phyloP scores from a whole-genome alignment of 2,888 invertebrate genomes.

The Malthinus seriepunctatus region DNA sequence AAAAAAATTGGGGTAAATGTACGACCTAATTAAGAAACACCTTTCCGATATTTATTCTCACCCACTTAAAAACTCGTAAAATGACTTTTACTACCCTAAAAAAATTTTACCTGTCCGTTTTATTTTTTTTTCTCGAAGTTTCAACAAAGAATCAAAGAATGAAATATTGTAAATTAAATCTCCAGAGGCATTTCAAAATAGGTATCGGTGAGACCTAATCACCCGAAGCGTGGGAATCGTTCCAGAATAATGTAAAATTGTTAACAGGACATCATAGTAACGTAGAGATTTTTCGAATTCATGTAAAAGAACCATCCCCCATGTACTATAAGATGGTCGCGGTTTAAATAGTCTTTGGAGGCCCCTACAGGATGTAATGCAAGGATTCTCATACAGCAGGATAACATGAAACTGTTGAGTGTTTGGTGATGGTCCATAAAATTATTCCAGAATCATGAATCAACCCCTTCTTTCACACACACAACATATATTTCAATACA shows the following conservation, averaged over 20 bases:
- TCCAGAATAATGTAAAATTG: slow-evolving; percentile 58
- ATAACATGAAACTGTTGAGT: slow-evolving; percentile 34
- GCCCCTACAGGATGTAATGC: slow-evolving; percentile 48
- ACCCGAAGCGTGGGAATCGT: slow-evolving; percentile 25
- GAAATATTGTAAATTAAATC: neutral
- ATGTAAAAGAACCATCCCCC: slow-evolving; percentile 13
- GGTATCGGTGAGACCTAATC: slow-evolving; percentile 9
- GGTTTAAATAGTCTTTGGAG: slow-evolving; percentile 29
- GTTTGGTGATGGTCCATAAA: neutral
- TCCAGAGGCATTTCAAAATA: neutral
- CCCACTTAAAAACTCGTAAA: too few species aligned
- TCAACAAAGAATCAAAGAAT: too few species aligned
- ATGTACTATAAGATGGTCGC: neutral
- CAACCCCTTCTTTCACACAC: too few species aligned
- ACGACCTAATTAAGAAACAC: too few species aligned
- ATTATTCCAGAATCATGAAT: too few species aligned
- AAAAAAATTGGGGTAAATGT: too few species aligned
- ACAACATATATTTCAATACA: too few species aligned
- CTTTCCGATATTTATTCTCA: too few species aligned
- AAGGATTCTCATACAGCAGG: slow-evolving; percentile 46
- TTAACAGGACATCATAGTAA: slow-evolving; percentile 57
- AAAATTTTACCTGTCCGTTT: neutral
- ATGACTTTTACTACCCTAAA: too few species aligned
- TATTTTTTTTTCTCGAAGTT: neutral
- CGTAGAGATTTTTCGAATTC: slow-evolving; percentile 1